Conservation (phyloP, 1,140 invertebrate genomes). For the Orchestia grillus region DNA sequence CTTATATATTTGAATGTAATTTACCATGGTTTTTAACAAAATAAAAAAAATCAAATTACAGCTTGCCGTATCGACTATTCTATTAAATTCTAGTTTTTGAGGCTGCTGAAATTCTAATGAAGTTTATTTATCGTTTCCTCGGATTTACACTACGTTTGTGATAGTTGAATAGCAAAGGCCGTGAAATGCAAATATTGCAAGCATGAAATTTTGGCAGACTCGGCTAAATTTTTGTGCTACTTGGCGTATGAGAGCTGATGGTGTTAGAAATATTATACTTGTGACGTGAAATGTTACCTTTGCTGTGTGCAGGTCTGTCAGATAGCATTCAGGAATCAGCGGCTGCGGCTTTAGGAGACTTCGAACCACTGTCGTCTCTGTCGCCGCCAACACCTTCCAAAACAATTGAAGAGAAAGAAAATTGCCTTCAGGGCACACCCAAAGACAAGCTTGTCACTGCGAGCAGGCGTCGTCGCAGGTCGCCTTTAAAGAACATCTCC, state of each 20-base stretch:
- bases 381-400: background rate
- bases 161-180: background rate
- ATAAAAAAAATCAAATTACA: too few species aligned
- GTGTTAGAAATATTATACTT: background rate
- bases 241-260: too few species aligned
- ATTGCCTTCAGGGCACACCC: slow-evolving; percentile 21
- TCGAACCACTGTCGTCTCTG: slow-evolving; percentile 8
- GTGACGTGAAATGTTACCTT: background rate
- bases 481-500: background rate
- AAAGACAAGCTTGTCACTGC: slow-evolving; percentile 19
- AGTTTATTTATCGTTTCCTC: background rate
- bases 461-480: slow-evolving; percentile 2
- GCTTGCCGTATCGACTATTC: background rate
- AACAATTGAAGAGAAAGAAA: background rate
- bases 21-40: too few species aligned
- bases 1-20: too few species aligned
- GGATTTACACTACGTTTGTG: background rate
- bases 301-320: background rate
- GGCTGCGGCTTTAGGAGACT: background rate
- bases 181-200: background rate
- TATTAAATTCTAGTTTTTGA: background rate
- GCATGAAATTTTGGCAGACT: background rate
- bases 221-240: background rate
- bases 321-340: slow-evolving; percentile 37
- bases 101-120: background rate